Evolutionary conservation across 2,797 vertebrate species (phyloP), one percentile per base, ranked within the genome.

Genomic region (Chaetophractus vellerosus): DNA sequence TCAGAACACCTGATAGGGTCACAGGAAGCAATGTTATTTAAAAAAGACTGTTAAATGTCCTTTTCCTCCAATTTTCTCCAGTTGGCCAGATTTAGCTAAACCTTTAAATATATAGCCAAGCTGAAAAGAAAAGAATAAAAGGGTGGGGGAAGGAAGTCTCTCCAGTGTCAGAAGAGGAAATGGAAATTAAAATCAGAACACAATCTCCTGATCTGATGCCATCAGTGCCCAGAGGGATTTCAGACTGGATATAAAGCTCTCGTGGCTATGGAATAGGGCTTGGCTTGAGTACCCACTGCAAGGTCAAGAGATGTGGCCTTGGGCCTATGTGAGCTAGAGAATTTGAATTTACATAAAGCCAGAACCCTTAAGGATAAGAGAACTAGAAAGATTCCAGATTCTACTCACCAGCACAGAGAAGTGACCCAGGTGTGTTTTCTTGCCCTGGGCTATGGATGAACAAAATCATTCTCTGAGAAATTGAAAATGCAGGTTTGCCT

Each of bases 401-500:
- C 63, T 85, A 74, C 52, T 23, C 26, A 64, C 28, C 14, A 86
- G 33, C 66, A 36, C 31, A 48, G 23, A 45, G 24, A 86, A 69
- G 36, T 82, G 50, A 93, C 38, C 63, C 79, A 26, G 45, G 52
- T 89, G 15, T n/a, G n/a, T 76, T 96, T 81, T 86, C 86, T 63
- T 96, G 57, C 59, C 64, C 18, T 79, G 38, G 71, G 75, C 75
- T 71, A 69, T 36, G 72, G 18, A 23, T 74, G 33, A 24, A 66
- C 33, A 79, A 84, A 85, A 82, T 18, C 5, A 19, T 4, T 80
- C 64, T 91, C 33, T 41, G 12, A 90, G 90, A 91, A 93, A 90
- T 36, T 64, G 48, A 80, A 96, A 96, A 94, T 59, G 28, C 69
- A 91, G 64, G 18, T 52, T 84, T 90, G 41, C 38, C 87, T 89